These are phyloP conservation scores for Adrianichthys oophorus DNA, from an alignment of 2,797 vertebrate genomes.

Conservation along the genomic window DNA sequence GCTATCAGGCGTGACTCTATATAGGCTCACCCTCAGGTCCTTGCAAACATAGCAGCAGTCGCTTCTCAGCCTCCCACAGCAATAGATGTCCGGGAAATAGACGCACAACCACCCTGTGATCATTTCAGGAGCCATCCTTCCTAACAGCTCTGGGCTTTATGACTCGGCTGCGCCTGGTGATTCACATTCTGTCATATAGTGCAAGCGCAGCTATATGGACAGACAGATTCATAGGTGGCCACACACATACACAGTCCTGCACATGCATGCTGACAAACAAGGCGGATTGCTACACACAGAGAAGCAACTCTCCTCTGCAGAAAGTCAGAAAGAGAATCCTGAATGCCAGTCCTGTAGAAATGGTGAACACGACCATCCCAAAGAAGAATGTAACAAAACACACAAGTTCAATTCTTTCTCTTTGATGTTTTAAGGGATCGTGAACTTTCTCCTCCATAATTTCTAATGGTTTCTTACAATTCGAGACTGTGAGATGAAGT, in stretches of 20 bases:
- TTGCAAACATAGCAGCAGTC: conserved; percentile 35
- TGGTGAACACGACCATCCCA: no score
- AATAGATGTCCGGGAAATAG: conserved; percentile 60
- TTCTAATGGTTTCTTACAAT: no score
- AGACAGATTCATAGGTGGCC: conserved; percentile 57
- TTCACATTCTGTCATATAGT: conserved; percentile 67
- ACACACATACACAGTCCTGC: conserved; percentile 8
- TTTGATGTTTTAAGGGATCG: no score
- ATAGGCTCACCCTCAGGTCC: conserved; percentile 56
- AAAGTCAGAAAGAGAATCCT: background rate
- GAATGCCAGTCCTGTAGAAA: no score
- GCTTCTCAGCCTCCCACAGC: conserved; percentile 52
- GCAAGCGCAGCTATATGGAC: conserved; percentile 65
- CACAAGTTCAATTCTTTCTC: no score
- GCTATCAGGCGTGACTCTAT: conserved; percentile 66
- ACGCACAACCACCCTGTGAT: conserved; percentile 64
- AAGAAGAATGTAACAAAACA: no score
- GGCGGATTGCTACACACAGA: background rate
- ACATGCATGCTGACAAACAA: background rate
- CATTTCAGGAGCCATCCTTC: conserved; percentile 69
- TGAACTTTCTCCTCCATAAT: no score
- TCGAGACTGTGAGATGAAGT: no score
- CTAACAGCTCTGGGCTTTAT: conserved; percentile 74
- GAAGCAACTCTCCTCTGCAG: background rate
- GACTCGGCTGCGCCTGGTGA: conserved; percentile 62